Base-by-base conservation (phyloP, 2,888 invertebrate genomes). In the Hanleya hanleyi region DNA sequence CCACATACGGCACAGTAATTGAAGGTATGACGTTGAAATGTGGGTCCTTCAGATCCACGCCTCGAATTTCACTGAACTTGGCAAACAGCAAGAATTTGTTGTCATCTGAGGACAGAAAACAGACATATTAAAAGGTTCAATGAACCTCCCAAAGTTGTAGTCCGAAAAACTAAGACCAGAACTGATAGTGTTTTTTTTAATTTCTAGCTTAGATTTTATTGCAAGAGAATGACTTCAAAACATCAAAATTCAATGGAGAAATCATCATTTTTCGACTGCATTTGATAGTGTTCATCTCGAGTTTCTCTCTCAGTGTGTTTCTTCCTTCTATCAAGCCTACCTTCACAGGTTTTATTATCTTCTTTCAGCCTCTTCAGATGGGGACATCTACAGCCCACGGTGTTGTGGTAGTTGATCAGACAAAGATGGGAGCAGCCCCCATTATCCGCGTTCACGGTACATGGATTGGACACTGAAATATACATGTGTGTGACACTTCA, bases 351-450 rank as follows among this genome's bases (percentile, higher is more conserved):
- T 80, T 91, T 91, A 71, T 93, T 92, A 89, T 96, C 94, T 0
- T 88, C 79, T 71, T 93, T 93, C 36, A 97, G 92, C 51, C 94
- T 93, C 95, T 96, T 96, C 68, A 96, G 93, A 91, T 97, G 96
- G 0, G 97, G 96, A 88, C 97, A 97, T 18, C 94, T 94, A 87
- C 97, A 97, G 0, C 94, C 92, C 83, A 92, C 94, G 0, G 90
- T 91, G 77, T 94, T 62, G 61, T 82, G 76, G 41, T 76, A 94
- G 95, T 96, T 83, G 35, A 89, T 95, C 50, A 97, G 92, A 88
- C 97, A 97, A 1, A 97, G 92, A 88, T 96, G 95, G 0, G 95
- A 95, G 87, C 97, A 97, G 7, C 95, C 95, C 0, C 96, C 96
- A 84, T 96, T 96, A 84, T 41, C 47, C 47, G 47, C 47, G 12